Evolutionary conservation across 1,140 invertebrate species (phyloP), one percentile per base, ranked within the genome.

Genomic region (Brachionus paranguensis): DNA sequence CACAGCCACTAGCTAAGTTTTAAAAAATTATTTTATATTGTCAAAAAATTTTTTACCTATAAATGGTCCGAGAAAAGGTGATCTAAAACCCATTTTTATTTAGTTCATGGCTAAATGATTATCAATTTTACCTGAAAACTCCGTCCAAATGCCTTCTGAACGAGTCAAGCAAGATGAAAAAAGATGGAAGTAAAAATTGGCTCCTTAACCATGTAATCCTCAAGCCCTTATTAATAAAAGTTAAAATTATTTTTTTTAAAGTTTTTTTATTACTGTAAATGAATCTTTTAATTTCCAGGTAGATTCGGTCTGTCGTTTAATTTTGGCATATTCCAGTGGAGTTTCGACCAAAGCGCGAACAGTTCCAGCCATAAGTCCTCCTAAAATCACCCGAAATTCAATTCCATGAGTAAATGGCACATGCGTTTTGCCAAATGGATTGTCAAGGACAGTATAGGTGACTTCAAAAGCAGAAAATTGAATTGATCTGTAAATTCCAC

Each of bases 381-480:
- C 87, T 29, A 84, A 83, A 27, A 89, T 55, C 7, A 88, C 87
- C 70, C 88, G 85, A 86, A 87, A 27, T 84, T 88, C 87, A 20
- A 88, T 70, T 12, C 87, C 88, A 68, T 78, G 85, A 43, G 86
- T 86, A 29, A 84, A 78, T 8, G 88, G 88, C 27, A 88, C 84
- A 72, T 88, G 87, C 64, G 78, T 72, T 78, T 81, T 86, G 5
- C 88, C 85, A 24, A 85, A 60, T 11, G 85, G 76, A 55, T 83
- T 85, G 64, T 88, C 86, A 65, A 88, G 45, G 20, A 79, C 85
- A 12, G 88, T 88, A 76, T 88, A 88, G 86, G 86, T 85, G 14
- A 86, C 88, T 86, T 88, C 88, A 86, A 88, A 88, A 2, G 87
- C 87, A 83, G 88, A 87, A 86, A 88, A 88, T 85, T 88, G 88